Base-by-base conservation (phyloP, 2,888 invertebrate species). In the Amblyteles armatorius region DNA sequence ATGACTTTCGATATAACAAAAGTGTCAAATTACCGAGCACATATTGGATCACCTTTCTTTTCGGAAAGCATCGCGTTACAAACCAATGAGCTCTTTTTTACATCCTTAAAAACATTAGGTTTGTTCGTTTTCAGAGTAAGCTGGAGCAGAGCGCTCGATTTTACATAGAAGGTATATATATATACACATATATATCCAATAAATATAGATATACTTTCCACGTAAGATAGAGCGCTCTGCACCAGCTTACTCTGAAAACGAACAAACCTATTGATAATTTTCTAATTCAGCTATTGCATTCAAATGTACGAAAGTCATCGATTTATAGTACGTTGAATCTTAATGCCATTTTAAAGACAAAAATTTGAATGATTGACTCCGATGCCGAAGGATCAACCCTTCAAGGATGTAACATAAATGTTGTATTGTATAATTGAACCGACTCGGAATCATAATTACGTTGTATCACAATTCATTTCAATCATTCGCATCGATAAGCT, bases 1-100 rank as follows among this genome's bases (percentile, higher is more conserved):
- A 82, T 85, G 79, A 82, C 82, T 85, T 82, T 85, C 77, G 48
- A 65, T 84, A 79, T 79, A 84, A 82, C 76, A 82, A 84, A 74
- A 74, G 71, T 84, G 82, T 84, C 69, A 19, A 65, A 79, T 84
- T 84, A 84, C 82, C 52, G 67, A 84, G 74, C 73, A 48, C 69
- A 60, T 60, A 65, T 65, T 65, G 63, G 44, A 71, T 57, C 76
- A 76, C 29, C 63, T 71, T 55, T 71, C 63, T 55, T 69, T 71
- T 44, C 52, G 22, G 63, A 63, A 82, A 76, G 50, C 76, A 82
- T 82, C 81, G 26, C 26, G 26, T 82, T 71, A 77, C 76, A 55
- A 82, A 71, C 76, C 76, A 69, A 69, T 40, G 60, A 63, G 40
- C 13, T 26, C n/a, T 26, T 57, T 57, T 29, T 33, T 63, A n/a